Conservation (phyloP, 2,113 vertebrate species). For the Planiliza haematocheilus region DNA sequence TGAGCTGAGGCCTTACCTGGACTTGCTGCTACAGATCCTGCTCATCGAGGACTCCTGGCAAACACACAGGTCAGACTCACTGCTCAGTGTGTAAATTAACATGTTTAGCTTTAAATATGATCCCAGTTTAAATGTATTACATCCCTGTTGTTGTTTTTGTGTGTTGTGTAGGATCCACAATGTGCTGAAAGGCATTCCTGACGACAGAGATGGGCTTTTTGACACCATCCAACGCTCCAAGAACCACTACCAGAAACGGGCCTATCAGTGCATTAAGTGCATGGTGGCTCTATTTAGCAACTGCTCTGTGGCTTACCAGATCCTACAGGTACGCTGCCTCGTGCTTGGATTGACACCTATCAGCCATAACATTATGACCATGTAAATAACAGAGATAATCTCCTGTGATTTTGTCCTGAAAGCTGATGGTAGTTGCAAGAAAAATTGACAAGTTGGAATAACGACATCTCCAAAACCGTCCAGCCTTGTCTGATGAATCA, state of each 20-base stretch:
- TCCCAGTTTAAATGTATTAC: not conserved
- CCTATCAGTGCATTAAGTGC: constrained; percentile 99
- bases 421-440: too few species aligned
- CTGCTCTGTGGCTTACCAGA: constrained; percentile 98
- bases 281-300: constrained; percentile 99
- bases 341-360: not conserved
- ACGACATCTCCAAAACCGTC: too few species aligned
- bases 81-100: not conserved
- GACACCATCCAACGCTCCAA: constrained; percentile 99
- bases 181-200: constrained; percentile 97
- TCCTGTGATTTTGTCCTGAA: too few species aligned
- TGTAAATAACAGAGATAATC: too few species aligned
- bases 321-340: constrained; percentile 89
- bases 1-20: constrained; percentile 97
- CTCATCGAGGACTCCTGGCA: constrained; percentile 99
- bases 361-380: too few species aligned
- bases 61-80: constrained; percentile 91
- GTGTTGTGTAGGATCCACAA: constrained; percentile 93
- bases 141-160: constrained; percentile 18
- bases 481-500: too few species aligned
- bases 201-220: constrained; percentile 97
- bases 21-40: constrained; percentile 97
- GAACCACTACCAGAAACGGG: constrained; percentile 99
- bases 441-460: too few species aligned
- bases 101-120: not conserved